Base-by-base conservation (phyloP, 2,797 vertebrate genomes). In the Oreortyx pictus region DNA sequence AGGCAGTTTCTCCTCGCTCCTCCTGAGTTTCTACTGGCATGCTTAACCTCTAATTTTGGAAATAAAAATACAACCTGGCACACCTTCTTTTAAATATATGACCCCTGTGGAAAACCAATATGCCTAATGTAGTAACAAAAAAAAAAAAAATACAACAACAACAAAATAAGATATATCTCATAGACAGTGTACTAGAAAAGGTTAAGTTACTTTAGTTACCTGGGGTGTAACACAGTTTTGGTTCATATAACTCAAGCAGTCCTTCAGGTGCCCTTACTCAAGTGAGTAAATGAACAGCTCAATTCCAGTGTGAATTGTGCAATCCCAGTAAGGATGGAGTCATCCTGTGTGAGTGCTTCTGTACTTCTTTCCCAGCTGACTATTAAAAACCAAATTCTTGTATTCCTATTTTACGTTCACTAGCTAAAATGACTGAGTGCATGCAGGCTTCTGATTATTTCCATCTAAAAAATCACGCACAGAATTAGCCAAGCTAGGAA, bases 31-130 rank as follows among this genome's bases (percentile, higher is more conserved):
- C 93, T 93, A 94, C 82, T 88, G 82, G 82, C 85, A 95, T 85
- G 82, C 46, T 93, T 92, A 95, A 81, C 87, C 39, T 92, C 94
- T 93, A 46, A 86, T 96, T 93, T 91, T 88, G 82, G 85, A 91
- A 93, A 95, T 92, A 95, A 94, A 96, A 95, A 93, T 93, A 95
- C 82, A 95, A 50, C 91, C 94, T 73, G 70, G 87, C 87, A 95
- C 23, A 93, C 82, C 82, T 89, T 31, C 54, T 94, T 87, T 77
- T 39, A 59, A 89, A 81, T 46, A 66, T 56, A 37, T 91, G 54
- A 74, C 56, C 79, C n/a, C 76, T 92, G 59, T 43, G 83, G 33
- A 93, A 88, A 43, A 91, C 81, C 70, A 88, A 78, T 54, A 66
- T 10, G 43, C 56, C 66, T 62, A 75, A 80, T 24, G 75, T 7